Percentiles rank a stretch among this genome's conserved stretches.
These are phyloP conservation scores for Popillia japonica DNA, from an alignment of 1,140 invertebrate genomes.

Conservation along the genomic window DNA sequence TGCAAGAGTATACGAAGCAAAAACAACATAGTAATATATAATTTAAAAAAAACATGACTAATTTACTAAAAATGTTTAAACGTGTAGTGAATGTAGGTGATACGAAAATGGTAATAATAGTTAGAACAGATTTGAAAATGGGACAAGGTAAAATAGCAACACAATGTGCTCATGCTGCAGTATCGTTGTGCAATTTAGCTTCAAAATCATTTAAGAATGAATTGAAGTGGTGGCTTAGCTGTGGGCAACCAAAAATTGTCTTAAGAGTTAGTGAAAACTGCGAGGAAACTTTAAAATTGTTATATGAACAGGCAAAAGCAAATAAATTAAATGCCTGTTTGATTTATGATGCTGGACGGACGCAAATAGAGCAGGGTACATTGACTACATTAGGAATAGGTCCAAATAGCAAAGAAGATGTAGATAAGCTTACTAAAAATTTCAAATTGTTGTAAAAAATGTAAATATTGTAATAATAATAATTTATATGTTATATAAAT, in stretches of 20 bases:
- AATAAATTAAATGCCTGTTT: constrained; percentile 69
- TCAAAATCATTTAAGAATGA: constrained; percentile 60
- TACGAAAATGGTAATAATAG: constrained; percentile 78
- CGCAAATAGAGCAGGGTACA: constrained; percentile 73
- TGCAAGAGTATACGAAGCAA: constrained; percentile 64
- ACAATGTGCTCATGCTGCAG: constrained; percentile 83
- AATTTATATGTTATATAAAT: too few relatives aligned
- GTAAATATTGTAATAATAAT: neutral
- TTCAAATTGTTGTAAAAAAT: constrained; percentile 64
- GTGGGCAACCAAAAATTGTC: constrained; percentile 82
- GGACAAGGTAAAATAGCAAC: constrained; percentile 83
- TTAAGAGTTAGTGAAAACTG: constrained; percentile 63
- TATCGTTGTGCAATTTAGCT: constrained; percentile 70
- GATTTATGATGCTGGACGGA: constrained; percentile 80
- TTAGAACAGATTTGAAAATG: constrained; percentile 81
- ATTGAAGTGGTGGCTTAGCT: constrained; percentile 70
- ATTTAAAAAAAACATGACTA: neutral
- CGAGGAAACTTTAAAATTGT: constrained; percentile 62
- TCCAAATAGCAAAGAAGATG: constrained; percentile 68
- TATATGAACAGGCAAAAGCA: constrained; percentile 65
- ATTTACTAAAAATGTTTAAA: neutral
- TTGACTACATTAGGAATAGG: constrained; percentile 81
- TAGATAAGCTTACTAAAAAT: constrained; percentile 75
- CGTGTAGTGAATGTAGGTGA: constrained; percentile 15
- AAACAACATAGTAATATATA: constrained; percentile 44